Conservation (phyloP, 2,888 invertebrate genomes). For the Polietes domitor region DNA sequence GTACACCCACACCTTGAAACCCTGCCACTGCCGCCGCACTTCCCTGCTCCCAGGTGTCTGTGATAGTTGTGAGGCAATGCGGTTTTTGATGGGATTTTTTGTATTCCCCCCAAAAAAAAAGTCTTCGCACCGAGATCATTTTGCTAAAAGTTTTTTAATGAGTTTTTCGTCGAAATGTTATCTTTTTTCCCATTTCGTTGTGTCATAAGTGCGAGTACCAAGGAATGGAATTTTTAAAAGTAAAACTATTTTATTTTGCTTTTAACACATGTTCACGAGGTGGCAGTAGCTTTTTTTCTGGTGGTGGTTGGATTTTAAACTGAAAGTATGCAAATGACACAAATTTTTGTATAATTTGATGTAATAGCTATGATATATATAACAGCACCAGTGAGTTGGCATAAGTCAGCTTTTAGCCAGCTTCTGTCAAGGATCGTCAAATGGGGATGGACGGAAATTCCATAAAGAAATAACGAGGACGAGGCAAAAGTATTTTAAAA, state of each 20-base stretch:
- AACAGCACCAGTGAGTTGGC: too few relatives aligned
- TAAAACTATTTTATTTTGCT: constrained; percentile 23
- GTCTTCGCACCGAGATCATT: constrained; percentile 16
- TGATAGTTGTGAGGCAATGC: constrained; percentile 8
- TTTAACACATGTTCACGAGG: constrained; percentile 16
- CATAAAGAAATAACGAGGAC: too few relatives aligned
- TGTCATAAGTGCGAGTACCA: neutral
- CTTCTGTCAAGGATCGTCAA: too few relatives aligned
- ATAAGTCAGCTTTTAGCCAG: too few relatives aligned
- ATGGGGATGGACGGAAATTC: too few relatives aligned
- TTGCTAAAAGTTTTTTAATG: constrained; percentile 42
- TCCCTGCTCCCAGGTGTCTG: neutral
- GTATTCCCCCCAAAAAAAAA: neutral
- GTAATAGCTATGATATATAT: too few relatives aligned
- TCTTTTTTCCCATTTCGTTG: neutral
- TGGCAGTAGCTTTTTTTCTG: constrained; percentile 13
- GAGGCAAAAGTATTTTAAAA: too few relatives aligned
- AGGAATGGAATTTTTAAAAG: neutral
- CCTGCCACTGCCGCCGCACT: neutral
- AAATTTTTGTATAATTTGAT: neutral
- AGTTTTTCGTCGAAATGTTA: constrained; percentile 29
- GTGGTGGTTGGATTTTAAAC: neutral
- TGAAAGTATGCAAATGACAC: constrained; percentile 30
- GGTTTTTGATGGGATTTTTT: constrained; percentile 10
- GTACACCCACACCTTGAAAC: neutral